Evolutionary conservation across 2,888 invertebrate species (phyloP).

Genomic region (Pediacus dermestoides): DNA sequence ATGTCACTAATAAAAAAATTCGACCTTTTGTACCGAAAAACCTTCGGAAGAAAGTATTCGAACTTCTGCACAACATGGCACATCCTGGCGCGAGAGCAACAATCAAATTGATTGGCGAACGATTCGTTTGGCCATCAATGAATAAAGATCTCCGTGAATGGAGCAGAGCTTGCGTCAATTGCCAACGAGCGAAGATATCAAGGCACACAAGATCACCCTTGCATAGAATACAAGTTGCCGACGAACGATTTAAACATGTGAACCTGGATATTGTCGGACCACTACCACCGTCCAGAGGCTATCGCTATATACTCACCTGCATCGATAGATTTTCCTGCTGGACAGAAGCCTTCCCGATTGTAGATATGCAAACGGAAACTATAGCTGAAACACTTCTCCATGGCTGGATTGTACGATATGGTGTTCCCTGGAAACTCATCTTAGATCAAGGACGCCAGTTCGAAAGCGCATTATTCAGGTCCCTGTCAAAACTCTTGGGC

Average conservation of each 20-base stretch:
- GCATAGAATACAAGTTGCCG: constrained; percentile 29
- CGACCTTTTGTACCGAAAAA: constrained; percentile 19
- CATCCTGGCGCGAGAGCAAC: constrained; percentile 36
- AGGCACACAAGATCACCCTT: constrained; percentile 32
- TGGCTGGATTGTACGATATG: constrained; percentile 9
- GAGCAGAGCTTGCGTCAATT: constrained; percentile 31
- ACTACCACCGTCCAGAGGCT: constrained; percentile 13
- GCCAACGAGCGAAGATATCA: constrained; percentile 39
- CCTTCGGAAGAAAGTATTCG: constrained; percentile 14
- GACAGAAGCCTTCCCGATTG: constrained; percentile 24
- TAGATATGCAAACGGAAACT: too few relatives aligned
- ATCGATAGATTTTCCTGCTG: constrained; percentile 20
- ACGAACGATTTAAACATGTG: constrained; percentile 13
- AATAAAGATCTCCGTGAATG: constrained; percentile 40
- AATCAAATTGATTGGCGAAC: constrained; percentile 32
- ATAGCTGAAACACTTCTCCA: constrained; percentile 5
- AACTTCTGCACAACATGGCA: constrained; percentile 29
- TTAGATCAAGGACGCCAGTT: constrained; percentile 16
- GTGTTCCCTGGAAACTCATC: constrained; percentile 16
- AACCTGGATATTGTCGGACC: constrained; percentile 22
- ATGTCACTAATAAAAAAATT: neutral
- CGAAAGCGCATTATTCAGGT: neutral
- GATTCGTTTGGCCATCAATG: constrained; percentile 44
- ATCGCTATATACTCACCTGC: constrained; percentile 17
- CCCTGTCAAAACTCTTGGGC: constrained; percentile 5